Conservation (phyloP, 2,888 invertebrate genomes). For the Dicranocentrus wangi region DNA sequence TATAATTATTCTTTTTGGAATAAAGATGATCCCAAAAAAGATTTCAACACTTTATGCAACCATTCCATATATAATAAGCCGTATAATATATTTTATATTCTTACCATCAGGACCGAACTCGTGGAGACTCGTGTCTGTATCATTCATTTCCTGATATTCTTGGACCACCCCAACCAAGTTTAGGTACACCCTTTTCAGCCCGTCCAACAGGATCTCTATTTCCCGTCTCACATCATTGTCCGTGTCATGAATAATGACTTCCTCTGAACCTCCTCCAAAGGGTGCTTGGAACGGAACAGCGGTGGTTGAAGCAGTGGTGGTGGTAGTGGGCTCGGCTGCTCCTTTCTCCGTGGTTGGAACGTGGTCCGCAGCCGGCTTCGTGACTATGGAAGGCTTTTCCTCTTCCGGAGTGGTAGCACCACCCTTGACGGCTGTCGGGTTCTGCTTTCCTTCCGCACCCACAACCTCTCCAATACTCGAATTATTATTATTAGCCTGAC, state of each 20-base stretch:
- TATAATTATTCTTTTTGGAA: too few species aligned
- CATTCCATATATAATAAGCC: too few species aligned
- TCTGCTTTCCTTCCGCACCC: constrained; percentile 5
- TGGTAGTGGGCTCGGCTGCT: background rate
- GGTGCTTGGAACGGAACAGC: constrained; percentile 39
- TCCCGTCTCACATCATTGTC: constrained; percentile 66
- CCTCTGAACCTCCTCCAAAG: constrained; percentile 40
- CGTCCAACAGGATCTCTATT: constrained; percentile 68
- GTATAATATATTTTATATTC: too few species aligned
- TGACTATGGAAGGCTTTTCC: constrained; percentile 17
- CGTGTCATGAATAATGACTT: constrained; percentile 37
- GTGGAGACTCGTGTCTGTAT: constrained; percentile 36
- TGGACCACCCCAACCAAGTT: constrained; percentile 67
- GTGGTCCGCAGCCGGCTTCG: constrained; percentile 6
- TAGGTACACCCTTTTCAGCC: constrained; percentile 66
- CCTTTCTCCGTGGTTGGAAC: constrained; percentile 35
- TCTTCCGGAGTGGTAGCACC: constrained; percentile 23
- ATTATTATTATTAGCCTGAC: constrained; percentile 6
- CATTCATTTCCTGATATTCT: constrained; percentile 69
- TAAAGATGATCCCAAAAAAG: too few species aligned
- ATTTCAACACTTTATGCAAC: too few species aligned
- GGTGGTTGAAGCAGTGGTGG: constrained; percentile 37
- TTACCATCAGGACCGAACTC: constrained; percentile 22
- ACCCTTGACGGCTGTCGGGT: background rate
- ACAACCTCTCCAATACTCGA: constrained; percentile 13